phyloP scores from a whole-genome alignment of 2,797 vertebrate genomes.

The Ptychobarbus kaznakovi region DNA sequence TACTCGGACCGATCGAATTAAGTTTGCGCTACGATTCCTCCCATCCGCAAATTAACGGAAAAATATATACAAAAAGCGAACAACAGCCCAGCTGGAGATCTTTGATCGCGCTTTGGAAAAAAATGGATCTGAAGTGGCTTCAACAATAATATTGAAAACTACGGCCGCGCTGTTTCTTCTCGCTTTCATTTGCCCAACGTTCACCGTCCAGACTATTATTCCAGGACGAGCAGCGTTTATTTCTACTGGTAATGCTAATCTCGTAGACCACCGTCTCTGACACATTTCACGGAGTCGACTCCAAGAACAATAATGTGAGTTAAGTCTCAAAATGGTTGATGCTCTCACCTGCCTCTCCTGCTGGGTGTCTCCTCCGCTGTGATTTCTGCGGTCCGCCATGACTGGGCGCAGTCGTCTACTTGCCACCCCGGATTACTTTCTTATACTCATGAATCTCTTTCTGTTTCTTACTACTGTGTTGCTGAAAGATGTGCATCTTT shows the following conservation, averaged over 20 bases:
- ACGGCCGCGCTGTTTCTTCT: constrained; percentile 62
- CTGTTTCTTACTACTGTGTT: constrained; percentile 86
- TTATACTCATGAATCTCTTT: constrained; percentile 84
- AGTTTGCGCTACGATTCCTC: constrained; percentile 70
- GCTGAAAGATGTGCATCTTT: constrained; percentile 92
- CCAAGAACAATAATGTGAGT: constrained; percentile 75
- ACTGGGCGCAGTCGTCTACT: constrained; percentile 69
- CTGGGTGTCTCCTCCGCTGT: constrained; percentile 74
- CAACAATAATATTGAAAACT: constrained; percentile 68
- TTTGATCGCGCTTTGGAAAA: constrained; percentile 79
- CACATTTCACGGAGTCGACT: constrained; percentile 72
- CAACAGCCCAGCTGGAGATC: constrained; percentile 76
- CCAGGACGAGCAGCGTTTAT: constrained; percentile 38
- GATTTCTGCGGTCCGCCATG: constrained; percentile 86
- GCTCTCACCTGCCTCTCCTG: constrained; percentile 92
- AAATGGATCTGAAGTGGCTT: constrained; percentile 80
- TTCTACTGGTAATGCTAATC: constrained; percentile 66
- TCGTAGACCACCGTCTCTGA: constrained; percentile 71
- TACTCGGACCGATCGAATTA: constrained; percentile 61
- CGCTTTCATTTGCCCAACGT: constrained; percentile 54
- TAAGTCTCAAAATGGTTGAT: constrained; percentile 81
- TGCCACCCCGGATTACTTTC: constrained; percentile 81
- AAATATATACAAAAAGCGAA: constrained; percentile 60
- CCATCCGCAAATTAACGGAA: constrained; percentile 61
- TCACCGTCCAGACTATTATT: constrained; percentile 67